Evolutionary conservation across 2,113 vertebrate genomes (phyloP).

Genomic region (Neotragus moschatus): DNA sequence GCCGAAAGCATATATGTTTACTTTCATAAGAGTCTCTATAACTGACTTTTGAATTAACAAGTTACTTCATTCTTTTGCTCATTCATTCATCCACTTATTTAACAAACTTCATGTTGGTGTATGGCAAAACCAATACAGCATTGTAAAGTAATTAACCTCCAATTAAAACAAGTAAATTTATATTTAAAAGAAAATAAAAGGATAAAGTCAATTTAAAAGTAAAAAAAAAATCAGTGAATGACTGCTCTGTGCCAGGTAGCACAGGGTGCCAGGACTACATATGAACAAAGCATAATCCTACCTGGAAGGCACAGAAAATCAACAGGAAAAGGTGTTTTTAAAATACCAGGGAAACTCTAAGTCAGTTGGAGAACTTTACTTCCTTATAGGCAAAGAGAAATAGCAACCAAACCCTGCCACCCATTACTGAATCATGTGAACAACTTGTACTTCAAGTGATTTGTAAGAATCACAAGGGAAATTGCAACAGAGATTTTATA

Average conservation of each 20-base stretch:
- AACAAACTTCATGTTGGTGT: background rate
- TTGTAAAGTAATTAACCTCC: too few species aligned
- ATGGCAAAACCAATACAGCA: too few species aligned
- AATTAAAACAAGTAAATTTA: too few species aligned
- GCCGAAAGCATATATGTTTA: background rate
- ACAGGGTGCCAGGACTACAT: background rate
- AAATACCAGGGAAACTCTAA: background rate
- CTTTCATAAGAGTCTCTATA: background rate
- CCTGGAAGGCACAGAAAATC: background rate
- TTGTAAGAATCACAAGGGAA: constrained; percentile 17
- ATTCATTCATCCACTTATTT: background rate
- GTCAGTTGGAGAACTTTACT: background rate
- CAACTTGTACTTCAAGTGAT: background rate
- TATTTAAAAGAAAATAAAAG: too few species aligned
- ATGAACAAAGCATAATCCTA: background rate
- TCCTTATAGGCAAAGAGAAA: background rate
- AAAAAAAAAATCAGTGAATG: background rate
- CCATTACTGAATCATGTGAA: background rate
- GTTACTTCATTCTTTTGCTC: background rate
- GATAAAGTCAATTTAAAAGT: too few species aligned
- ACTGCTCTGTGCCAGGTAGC: background rate
- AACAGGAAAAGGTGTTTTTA: background rate
- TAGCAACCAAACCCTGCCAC: background rate
- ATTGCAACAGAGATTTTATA: background rate
- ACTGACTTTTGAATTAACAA: background rate